Percentiles rank a stretch among this genome's conserved stretches.
phyloP scores from a whole-genome alignment of 2,888 invertebrate species.

The Phengaris alcon region DNA sequence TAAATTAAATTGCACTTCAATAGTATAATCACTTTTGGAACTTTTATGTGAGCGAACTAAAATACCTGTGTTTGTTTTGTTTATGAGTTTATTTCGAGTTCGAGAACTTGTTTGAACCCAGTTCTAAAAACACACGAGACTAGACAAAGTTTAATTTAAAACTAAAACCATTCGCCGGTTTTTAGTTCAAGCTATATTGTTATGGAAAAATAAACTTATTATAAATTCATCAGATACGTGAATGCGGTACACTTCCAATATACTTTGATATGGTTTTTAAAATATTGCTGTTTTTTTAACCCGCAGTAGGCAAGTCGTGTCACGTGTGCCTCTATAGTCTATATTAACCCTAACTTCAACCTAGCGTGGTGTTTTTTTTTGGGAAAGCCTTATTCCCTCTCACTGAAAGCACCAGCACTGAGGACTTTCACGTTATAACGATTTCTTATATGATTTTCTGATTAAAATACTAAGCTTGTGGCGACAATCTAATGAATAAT shows the following conservation, averaged over 20 bases:
- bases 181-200: slow-evolving; percentile 8
- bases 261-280: not conserved
- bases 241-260: not conserved
- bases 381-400: too few species aligned
- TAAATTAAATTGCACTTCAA: slow-evolving; percentile 20
- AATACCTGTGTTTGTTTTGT: slow-evolving; percentile 13
- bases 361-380: too few species aligned
- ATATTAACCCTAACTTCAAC: too few species aligned
- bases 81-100: slow-evolving; percentile 10
- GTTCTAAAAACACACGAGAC: slow-evolving; percentile 16
- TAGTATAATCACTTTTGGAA: slow-evolving; percentile 11
- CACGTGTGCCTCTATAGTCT: too few species aligned
- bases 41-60: not conserved
- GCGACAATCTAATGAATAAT: too few species aligned
- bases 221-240: not conserved
- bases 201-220: not conserved
- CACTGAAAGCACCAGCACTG: too few species aligned
- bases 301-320: too few species aligned
- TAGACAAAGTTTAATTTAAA: slow-evolving; percentile 13
- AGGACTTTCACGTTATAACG: too few species aligned
- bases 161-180: not conserved
- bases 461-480: too few species aligned
- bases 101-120: not conserved
- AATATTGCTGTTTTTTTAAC: not conserved
- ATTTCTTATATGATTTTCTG: too few species aligned